A percentile compares a stretch with the other conserved stretches of the same genome.
Conservation (phyloP, 2,797 vertebrate species). For the Vireo griseus region DNA sequence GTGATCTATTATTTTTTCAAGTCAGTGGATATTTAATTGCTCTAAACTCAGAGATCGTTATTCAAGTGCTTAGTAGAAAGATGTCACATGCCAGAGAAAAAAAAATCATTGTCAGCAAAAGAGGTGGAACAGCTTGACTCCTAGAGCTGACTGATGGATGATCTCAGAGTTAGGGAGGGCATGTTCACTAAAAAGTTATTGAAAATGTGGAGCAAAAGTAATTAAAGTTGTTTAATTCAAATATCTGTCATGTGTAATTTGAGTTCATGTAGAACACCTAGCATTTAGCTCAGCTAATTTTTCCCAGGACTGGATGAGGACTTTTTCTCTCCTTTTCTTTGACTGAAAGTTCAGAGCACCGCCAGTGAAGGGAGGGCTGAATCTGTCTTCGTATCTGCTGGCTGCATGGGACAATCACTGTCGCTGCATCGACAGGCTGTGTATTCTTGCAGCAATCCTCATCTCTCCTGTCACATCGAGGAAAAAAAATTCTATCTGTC, state of each 20-base stretch:
- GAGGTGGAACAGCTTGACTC: not conserved
- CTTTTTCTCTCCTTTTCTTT: not conserved
- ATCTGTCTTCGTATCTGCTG: not conserved
- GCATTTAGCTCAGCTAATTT: not conserved
- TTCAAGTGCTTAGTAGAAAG: not conserved
- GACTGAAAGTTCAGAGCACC: not conserved
- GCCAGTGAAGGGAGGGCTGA: not conserved
- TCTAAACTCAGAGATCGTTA: not conserved
- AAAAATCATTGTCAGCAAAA: not conserved
- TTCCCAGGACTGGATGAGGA: not conserved
- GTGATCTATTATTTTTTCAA: not conserved
- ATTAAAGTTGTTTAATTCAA: conserved; percentile 14
- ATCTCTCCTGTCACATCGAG: not conserved
- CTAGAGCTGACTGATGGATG: not conserved
- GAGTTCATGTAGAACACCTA: not conserved
- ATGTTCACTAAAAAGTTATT: not conserved
- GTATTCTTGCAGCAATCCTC: not conserved
- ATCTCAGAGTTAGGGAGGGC: not conserved
- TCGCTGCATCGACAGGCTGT: not conserved
- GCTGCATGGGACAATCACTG: not conserved
- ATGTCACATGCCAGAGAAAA: not conserved
- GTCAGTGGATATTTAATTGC: not conserved
- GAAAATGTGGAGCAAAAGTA: conserved; percentile 11
- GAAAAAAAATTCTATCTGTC: conserved; percentile 4
- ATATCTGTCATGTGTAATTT: not conserved